These are phyloP conservation scores for Agrochola macilenta DNA, from an alignment of 2,888 invertebrate species.

Conservation along the genomic window DNA sequence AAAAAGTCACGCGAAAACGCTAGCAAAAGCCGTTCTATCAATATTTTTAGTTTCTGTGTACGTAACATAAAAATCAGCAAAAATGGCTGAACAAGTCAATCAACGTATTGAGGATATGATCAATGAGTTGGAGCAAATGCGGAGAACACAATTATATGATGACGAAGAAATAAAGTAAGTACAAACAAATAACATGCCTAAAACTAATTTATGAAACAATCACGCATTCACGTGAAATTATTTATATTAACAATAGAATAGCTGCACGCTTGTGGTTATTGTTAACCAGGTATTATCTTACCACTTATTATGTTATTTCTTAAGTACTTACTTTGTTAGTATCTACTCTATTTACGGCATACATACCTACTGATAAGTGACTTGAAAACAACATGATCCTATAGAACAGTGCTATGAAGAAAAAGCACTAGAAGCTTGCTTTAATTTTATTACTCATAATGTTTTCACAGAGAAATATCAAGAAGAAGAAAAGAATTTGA, in stretches of 20 bases:
- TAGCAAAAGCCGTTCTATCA: background rate
- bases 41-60: constrained; percentile 19
- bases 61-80: constrained; percentile 58
- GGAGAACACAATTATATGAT: constrained; percentile 92
- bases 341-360: background rate
- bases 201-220: background rate
- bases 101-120: constrained; percentile 94
- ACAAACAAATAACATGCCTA: background rate
- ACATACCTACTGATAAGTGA: background rate
- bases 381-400: background rate
- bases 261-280: background rate
- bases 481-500: constrained; percentile 93
- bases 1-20: constrained; percentile 44
- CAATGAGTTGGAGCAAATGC: constrained; percentile 95
- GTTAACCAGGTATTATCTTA: too few species aligned
- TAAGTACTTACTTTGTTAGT: background rate
- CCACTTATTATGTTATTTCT: too few species aligned
- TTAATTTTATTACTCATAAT: background rate
- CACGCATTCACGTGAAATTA: background rate
- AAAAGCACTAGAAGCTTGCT: background rate
- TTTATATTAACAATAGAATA: background rate
- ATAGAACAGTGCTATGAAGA: background rate
- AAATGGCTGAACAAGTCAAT: constrained; percentile 96
- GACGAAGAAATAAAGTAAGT: constrained; percentile 93
- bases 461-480: constrained; percentile 91